Base-by-base conservation (phyloP, 2,888 invertebrate genomes). In the Dasysyrphus albostriatus region DNA sequence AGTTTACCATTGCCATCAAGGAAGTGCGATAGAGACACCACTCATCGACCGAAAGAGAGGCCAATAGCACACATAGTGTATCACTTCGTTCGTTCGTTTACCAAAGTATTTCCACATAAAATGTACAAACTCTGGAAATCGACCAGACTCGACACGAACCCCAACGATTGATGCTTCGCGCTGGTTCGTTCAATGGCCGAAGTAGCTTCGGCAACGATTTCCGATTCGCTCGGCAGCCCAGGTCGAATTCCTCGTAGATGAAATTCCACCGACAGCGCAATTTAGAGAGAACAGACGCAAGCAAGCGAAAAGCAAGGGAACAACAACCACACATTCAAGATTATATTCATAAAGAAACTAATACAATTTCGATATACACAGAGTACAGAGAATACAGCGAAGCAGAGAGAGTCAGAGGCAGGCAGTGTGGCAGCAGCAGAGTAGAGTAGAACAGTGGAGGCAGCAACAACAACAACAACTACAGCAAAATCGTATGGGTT, bases 241-340 rank as follows among this genome's bases (percentile, higher is more conserved):
- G 90, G 88, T 88, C 85, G 88, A 89, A 88, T 90, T 90, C 89
- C 89, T 89, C 90, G 90, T 88, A 78, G 88, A 88, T 73, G 87
- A 82, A 63, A 87, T 90, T 90, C 90, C 89, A 89, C 88, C 88
- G 89, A 88, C 89, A 89, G 88, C 88, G 88, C 89, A 89, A 89
- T 89, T 89, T 89, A 89, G 89, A 89, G 89, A 89, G 89, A 90
- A 89, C 89, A 89, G 89, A 89, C 89, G 90, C 90, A 90, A 89
- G 89, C 89, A 89, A 90, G 89, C 89, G 90, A 90, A 89, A 89
- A 89, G 89, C 89, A 89, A 89, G 90, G 89, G 89, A 89, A 89
- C 89, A 89, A 88, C 89, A 87, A 87, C 87, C 87, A 87, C 88
- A 89, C 89, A 89, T 88, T 88, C 83, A 89, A 89, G 88, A 88